A percentile compares a stretch with the other conserved stretches of the same genome.
These are phyloP conservation scores for Stigmatopora argus DNA, from an alignment of 2,113 vertebrate genomes.

Conservation along the genomic window DNA sequence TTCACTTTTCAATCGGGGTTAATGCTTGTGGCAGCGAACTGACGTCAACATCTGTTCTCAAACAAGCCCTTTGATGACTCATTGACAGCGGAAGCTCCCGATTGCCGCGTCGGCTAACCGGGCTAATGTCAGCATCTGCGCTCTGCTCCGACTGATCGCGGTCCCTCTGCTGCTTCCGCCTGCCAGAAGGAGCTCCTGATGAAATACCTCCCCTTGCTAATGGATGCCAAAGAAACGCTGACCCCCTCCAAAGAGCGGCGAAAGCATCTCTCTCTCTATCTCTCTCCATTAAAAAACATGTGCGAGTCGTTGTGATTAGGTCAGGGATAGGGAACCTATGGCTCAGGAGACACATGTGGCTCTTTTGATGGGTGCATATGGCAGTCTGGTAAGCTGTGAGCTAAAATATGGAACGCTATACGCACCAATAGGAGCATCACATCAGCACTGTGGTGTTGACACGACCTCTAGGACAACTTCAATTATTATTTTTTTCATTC, in stretches of 20 bases:
- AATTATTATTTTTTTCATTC: too few relatives aligned
- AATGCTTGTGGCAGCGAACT: conserved; percentile 50
- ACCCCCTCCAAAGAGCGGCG: conserved; percentile 53
- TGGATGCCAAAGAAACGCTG: conserved; percentile 56
- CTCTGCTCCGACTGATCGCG: conserved; percentile 44
- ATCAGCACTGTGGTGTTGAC: too few relatives aligned
- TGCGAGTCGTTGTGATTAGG: too few relatives aligned
- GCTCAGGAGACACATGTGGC: too few relatives aligned
- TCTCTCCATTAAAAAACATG: conserved; percentile 43
- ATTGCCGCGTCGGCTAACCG: conserved; percentile 58
- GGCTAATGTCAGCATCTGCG: conserved; percentile 52
- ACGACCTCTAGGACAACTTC: too few relatives aligned
- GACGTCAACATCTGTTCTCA: conserved; percentile 67
- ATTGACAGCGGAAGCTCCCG: conserved; percentile 53
- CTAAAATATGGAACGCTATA: too few relatives aligned
- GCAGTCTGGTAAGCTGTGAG: too few relatives aligned
- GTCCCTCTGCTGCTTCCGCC: conserved; percentile 35
- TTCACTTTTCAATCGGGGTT: conserved; percentile 41
- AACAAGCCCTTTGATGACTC: conserved; percentile 66
- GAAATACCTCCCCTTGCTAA: conserved; percentile 56
- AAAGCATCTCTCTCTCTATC: too few relatives aligned
- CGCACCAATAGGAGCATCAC: too few relatives aligned
- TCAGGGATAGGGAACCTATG: too few relatives aligned
- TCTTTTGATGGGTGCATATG: too few relatives aligned
- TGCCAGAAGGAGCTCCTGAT: conserved; percentile 47